Base-by-base conservation (phyloP, 2,797 vertebrate genomes). In the Chaetophractus vellerosus region DNA sequence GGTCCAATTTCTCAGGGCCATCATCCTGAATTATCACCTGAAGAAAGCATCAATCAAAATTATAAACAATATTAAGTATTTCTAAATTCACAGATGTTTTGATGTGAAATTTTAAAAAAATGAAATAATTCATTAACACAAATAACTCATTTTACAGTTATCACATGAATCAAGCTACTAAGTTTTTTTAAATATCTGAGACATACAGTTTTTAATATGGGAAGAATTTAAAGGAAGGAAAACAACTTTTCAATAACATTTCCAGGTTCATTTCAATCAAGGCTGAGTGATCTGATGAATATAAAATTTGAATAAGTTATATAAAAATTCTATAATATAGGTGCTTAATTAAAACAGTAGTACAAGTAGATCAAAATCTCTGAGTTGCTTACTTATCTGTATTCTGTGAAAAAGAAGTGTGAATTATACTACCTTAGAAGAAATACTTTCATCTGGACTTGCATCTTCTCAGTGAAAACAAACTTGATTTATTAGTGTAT, bases 1-100 rank as follows among this genome's bases (percentile, higher is more conserved):
- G 99, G 97, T 99, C 99, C 98, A 99, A 87, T 97, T 99, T 99
- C 0, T 98, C 95, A 71, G 97, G 98, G 66, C 97, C 97, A 0
- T 93, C 96, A 3, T 98, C 97, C 72, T 97, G 96, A 90, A 97
- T 96, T 21, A 74, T 94, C 89, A 96, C 95, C 98, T 98, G 24
- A 74, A 59, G 10, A 38, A 93, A 93, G 88, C 31, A 93, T 79
- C 84, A 83, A 84, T 81, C n/a, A 83, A 19, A 79, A 55, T 66
- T 89, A 48, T 80, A 90, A 84, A 18, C 15, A 96, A 94, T 71
- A 84, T 72, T 81, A 66, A 74, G 28, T 72, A 68, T 85, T 97
- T 94, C 63, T 89, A 91, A 91, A 14, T 91, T 94, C 23, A 90
- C 28, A 88, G 38, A 86, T 83, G 33, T 79, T 89, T 91, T 92